These are phyloP conservation scores for Acanthochromis polyacanthus DNA, from an alignment of 2,113 vertebrate species.

Conservation along the genomic window DNA sequence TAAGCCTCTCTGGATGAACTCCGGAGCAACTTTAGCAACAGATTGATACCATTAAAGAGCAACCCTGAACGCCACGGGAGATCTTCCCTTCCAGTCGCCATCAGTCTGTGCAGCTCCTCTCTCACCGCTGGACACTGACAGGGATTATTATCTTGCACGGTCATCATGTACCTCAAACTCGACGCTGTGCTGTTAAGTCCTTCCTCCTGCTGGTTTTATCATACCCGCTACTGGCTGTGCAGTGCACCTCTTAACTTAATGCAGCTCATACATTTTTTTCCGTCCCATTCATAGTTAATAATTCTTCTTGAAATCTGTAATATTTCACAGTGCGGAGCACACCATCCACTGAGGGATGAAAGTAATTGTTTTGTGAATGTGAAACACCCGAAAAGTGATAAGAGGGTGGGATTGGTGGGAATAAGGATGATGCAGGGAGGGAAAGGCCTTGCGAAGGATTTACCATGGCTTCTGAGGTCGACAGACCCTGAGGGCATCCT, in stretches of 20 bases:
- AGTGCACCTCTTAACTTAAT: not conserved
- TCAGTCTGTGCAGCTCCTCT: conserved; percentile 3
- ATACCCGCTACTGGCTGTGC: conserved; percentile 13
- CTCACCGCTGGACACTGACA: conserved; percentile 25
- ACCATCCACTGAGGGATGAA: not conserved
- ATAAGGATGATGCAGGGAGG: not conserved
- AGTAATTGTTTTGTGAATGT: not conserved
- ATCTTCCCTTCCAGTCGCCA: conserved; percentile 11
- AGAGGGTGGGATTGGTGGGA: not conserved
- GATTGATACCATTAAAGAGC: conserved; percentile 21
- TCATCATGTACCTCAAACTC: conserved; percentile 8
- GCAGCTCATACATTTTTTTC: not conserved
- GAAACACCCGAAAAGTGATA: not conserved
- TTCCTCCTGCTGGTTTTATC: not conserved
- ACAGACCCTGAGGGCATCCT: not conserved
- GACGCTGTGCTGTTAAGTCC: not conserved
- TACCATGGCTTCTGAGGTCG: not conserved
- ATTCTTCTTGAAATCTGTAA: conserved; percentile 8
- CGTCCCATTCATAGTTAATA: not conserved
- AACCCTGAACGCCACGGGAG: conserved; percentile 30
- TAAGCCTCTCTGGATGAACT: conserved; percentile 28
- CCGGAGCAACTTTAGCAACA: not conserved
- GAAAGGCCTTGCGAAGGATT: not conserved
- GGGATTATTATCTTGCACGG: conserved; percentile 18
- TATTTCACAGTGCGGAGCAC: not conserved